Percentiles rank a stretch among this genome's conserved stretches.
phyloP scores from a whole-genome alignment of 2,888 invertebrate genomes.

The Drosophila hamatofila region DNA sequence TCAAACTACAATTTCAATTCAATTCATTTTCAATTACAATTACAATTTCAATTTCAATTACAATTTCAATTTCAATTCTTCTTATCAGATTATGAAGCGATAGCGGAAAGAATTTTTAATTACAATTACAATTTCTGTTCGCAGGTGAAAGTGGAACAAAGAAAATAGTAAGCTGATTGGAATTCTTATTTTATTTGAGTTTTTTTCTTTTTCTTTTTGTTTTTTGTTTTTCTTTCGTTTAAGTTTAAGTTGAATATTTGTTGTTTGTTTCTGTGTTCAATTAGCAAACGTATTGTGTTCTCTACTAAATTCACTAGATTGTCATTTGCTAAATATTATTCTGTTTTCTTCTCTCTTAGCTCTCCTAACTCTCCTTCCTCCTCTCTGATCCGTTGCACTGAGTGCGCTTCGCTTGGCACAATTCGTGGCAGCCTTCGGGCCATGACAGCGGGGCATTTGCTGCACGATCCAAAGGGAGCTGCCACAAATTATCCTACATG shows the following conservation, averaged over 20 bases:
- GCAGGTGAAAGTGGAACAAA: conserved; percentile 3
- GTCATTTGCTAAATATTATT: conserved; percentile 76
- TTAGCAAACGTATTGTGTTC: conserved; percentile 59
- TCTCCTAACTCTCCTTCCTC: too few species aligned
- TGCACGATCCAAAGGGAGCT: conserved; percentile 23
- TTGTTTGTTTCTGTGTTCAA: conserved; percentile 5
- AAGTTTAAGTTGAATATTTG: conserved; percentile 3
- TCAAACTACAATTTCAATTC: conserved; percentile 70
- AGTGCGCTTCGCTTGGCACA: conserved; percentile 21
- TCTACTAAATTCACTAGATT: conserved; percentile 74
- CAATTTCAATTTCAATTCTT: conserved; percentile 18
- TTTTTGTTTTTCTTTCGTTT: neutral
- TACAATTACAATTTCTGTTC: conserved; percentile 1
- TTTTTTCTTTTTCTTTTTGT: neutral
- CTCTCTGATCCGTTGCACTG: neutral
- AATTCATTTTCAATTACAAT: conserved; percentile 60
- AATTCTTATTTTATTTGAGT: conserved; percentile 15
- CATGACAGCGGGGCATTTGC: conserved; percentile 48
- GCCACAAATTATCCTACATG: conserved; percentile 38
- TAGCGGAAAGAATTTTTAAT: too few species aligned
- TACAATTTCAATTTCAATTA: conserved; percentile 10
- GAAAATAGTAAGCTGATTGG: neutral
- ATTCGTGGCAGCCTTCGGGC: conserved; percentile 48
- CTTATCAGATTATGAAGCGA: conserved; percentile 22
- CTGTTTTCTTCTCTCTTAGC: neutral